Evolutionary conservation across 1,140 invertebrate genomes (phyloP).

Genomic region (Temnothorax longispinosus): DNA sequence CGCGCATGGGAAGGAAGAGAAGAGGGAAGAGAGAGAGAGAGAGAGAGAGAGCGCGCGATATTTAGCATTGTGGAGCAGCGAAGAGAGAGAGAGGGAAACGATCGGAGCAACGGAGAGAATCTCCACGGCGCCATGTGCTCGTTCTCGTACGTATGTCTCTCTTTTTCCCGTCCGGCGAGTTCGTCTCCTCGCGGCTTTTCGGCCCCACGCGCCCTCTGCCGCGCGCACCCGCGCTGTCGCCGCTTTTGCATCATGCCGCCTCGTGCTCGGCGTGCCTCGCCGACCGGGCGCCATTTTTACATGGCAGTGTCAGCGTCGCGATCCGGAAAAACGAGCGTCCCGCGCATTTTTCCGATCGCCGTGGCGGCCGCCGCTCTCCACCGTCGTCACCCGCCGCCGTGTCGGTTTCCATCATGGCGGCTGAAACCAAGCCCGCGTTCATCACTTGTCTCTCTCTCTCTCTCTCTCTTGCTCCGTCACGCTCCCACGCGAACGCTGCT

Average conservation of each 20-base stretch:
- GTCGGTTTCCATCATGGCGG: slow-evolving; percentile 78
- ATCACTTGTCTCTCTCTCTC: slow-evolving; percentile 46
- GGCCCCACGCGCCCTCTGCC: slow-evolving; percentile 3
- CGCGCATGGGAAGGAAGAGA: background rate
- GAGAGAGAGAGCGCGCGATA: background rate
- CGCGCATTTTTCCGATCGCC: slow-evolving; percentile 79
- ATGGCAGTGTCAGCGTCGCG: slow-evolving; percentile 50
- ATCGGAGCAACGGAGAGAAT: background rate
- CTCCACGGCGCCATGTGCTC: slow-evolving; percentile 66
- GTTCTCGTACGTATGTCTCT: slow-evolving; percentile 25
- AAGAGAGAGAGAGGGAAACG: background rate
- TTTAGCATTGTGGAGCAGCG: background rate
- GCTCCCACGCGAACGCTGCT: slow-evolving; percentile 21
- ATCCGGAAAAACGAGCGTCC: slow-evolving; percentile 72
- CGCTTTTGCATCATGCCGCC: background rate
- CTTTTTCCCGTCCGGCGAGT: slow-evolving; percentile 5
- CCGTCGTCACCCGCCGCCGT: slow-evolving; percentile 32
- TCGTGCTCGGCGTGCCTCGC: background rate
- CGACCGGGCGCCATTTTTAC: slow-evolving; percentile 76
- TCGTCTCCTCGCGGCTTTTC: slow-evolving; percentile 23
- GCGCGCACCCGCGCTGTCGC: background rate
- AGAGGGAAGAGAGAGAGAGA: too few relatives aligned
- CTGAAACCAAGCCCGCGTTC: slow-evolving; percentile 75
- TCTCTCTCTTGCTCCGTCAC: slow-evolving; percentile 26
- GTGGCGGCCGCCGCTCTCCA: background rate